A percentile compares a stretch with the other conserved stretches of the same genome.
phyloP scores from a whole-genome alignment of 2,888 invertebrate species.

The Tenthredo scrophulariae region DNA sequence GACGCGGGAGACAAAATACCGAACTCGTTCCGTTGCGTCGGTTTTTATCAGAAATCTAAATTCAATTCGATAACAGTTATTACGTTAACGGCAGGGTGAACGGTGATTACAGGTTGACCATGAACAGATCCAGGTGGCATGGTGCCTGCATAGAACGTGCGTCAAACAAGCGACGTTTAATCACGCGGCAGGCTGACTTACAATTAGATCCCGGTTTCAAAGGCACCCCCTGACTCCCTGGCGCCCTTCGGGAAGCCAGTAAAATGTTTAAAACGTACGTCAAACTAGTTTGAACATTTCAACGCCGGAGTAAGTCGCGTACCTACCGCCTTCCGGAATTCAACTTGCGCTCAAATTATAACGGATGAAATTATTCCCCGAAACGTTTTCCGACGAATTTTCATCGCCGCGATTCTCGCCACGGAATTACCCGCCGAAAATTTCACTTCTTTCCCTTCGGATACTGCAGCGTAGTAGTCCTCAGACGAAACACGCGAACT shows the following conservation, averaged over 20 bases:
- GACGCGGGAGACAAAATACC: not conserved
- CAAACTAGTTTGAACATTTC: not conserved
- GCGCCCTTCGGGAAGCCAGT: not conserved
- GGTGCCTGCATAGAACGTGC: slow-evolving; percentile 27
- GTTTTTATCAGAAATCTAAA: slow-evolving; percentile 28
- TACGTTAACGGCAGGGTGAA: slow-evolving; percentile 26
- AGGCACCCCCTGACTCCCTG: not conserved
- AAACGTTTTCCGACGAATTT: too few species aligned
- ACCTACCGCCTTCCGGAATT: too few species aligned
- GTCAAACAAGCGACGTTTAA: slow-evolving; percentile 50
- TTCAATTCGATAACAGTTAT: slow-evolving; percentile 37
- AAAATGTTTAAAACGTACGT: slow-evolving; percentile 3
- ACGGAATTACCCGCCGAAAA: too few species aligned
- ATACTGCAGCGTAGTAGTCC: too few species aligned
- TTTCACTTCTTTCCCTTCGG: too few species aligned
- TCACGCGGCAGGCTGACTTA: slow-evolving; percentile 25
- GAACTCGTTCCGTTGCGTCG: not conserved
- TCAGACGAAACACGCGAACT: slow-evolving; percentile 13
- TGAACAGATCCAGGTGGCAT: slow-evolving; percentile 28
- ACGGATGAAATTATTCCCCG: too few species aligned
- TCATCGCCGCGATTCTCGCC: too few species aligned
- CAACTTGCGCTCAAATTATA: too few species aligned
- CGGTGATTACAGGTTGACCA: slow-evolving; percentile 43
- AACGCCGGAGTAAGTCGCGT: too few species aligned
- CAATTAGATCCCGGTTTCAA: slow-evolving; percentile 25